Conservation (phyloP, 2,113 vertebrate species). For the Paramormyrops kingsleyae region DNA sequence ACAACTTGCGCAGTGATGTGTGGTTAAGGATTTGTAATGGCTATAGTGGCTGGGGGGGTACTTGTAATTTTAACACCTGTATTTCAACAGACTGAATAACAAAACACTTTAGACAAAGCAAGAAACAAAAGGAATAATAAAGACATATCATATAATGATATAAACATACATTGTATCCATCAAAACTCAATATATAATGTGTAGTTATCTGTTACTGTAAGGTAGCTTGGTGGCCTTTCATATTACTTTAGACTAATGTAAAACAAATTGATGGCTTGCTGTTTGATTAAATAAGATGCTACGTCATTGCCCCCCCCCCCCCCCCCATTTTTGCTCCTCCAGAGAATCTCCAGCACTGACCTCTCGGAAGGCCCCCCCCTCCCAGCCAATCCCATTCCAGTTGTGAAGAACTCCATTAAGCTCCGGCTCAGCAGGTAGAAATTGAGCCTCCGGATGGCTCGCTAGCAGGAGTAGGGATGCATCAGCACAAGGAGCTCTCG, state of each 20-base stretch:
- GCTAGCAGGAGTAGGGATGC: background rate
- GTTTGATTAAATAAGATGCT: background rate
- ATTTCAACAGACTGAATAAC: background rate
- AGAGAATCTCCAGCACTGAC: conserved; percentile 61
- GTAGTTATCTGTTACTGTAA: background rate
- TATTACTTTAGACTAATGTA: background rate
- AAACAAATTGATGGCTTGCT: background rate
- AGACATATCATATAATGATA: background rate
- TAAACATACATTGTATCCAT: background rate
- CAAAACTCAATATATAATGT: background rate
- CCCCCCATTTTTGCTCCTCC: background rate
- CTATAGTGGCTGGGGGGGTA: background rate
- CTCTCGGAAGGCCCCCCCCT: conserved; percentile 63
- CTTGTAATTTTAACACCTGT: background rate
- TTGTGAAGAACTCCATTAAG: conserved; percentile 77
- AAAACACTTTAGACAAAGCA: background rate
- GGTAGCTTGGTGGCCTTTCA: background rate
- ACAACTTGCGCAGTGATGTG: background rate
- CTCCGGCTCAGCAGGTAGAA: conserved; percentile 71
- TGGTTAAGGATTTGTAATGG: background rate
- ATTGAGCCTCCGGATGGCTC: conserved; percentile 19
- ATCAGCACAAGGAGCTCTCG: background rate
- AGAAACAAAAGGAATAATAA: background rate
- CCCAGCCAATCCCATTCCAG: conserved; percentile 64
- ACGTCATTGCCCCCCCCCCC: background rate